Evolutionary conservation across 2,888 invertebrate species (phyloP).

Genomic region (Escarpia spicata): DNA sequence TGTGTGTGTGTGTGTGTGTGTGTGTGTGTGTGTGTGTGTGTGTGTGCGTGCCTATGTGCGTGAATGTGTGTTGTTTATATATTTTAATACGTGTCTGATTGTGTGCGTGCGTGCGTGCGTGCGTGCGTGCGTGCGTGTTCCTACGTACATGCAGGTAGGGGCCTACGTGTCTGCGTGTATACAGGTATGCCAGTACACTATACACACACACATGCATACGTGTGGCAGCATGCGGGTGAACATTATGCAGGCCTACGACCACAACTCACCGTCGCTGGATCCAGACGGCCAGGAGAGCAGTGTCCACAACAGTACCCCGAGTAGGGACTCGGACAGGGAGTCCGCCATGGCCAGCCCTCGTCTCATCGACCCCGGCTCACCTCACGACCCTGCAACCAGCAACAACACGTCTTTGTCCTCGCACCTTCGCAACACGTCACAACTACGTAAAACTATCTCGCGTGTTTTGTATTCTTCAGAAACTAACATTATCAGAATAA

Average conservation of each 20-base stretch:
- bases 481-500: too few relatives aligned
- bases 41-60: too few relatives aligned
- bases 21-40: neutral
- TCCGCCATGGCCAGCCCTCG: neutral
- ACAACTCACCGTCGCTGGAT: neutral
- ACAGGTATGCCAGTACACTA: neutral
- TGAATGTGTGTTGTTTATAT: neutral
- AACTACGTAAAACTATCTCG: too few relatives aligned
- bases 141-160: neutral
- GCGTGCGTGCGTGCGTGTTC: neutral
- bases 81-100: too few relatives aligned
- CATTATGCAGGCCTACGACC: neutral
- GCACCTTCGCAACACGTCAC: too few relatives aligned
- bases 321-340: neutral
- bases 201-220: neutral
- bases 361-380: neutral
- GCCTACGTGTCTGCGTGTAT: neutral
- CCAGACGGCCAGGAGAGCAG: neutral
- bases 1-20: neutral
- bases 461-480: too few relatives aligned
- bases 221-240: neutral
- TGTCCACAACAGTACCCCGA: neutral
- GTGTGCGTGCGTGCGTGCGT: neutral
- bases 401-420: neutral
- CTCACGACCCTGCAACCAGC: neutral